Evolutionary conservation across 1,140 invertebrate genomes (phyloP).

Genomic region (Drosophila aff.): DNA sequence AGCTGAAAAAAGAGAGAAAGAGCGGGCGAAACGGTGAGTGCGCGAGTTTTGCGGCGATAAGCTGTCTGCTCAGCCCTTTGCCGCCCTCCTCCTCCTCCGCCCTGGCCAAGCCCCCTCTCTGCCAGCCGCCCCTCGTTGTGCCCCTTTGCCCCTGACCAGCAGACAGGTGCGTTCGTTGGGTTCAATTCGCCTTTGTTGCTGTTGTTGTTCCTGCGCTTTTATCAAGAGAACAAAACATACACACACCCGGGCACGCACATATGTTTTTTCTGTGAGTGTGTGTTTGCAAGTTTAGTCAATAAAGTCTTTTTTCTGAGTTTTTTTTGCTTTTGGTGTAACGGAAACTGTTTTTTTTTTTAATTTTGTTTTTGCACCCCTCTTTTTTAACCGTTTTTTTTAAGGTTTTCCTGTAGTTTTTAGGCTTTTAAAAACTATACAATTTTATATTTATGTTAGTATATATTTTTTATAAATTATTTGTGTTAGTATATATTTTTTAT

Average conservation of each 20-base stretch:
- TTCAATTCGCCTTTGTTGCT: conserved; percentile 49
- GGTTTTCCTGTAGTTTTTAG: conserved; percentile 6
- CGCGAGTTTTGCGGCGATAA: conserved; percentile 58
- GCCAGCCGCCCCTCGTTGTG: neutral
- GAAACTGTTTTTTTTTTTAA: conserved; percentile 65
- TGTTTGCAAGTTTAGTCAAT: conserved; percentile 55
- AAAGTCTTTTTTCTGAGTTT: conserved; percentile 43
- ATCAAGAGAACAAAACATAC: conserved; percentile 40
- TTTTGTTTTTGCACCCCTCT: conserved; percentile 7
- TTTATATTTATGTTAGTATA: neutral
- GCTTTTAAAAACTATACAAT: neutral
- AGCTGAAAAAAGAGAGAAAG: conserved; percentile 1
- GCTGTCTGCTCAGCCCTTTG: conserved; percentile 65
- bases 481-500: no score
- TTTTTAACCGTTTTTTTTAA: neutral
- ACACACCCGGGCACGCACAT: conserved; percentile 12
- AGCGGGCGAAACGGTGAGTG: conserved; percentile 39
- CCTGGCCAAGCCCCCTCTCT: neutral
- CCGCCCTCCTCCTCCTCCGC: conserved; percentile 2
- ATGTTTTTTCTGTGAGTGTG: conserved; percentile 7
- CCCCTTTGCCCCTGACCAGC: conserved; percentile 10
- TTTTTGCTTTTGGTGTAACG: conserved; percentile 57
- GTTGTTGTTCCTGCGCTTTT: conserved; percentile 40
- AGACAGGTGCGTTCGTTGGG: conserved; percentile 67
- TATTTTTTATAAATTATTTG: no score